These are phyloP conservation scores for Calliphora vomitoria DNA, from an alignment of 2,888 invertebrate species.

Conservation along the genomic window DNA sequence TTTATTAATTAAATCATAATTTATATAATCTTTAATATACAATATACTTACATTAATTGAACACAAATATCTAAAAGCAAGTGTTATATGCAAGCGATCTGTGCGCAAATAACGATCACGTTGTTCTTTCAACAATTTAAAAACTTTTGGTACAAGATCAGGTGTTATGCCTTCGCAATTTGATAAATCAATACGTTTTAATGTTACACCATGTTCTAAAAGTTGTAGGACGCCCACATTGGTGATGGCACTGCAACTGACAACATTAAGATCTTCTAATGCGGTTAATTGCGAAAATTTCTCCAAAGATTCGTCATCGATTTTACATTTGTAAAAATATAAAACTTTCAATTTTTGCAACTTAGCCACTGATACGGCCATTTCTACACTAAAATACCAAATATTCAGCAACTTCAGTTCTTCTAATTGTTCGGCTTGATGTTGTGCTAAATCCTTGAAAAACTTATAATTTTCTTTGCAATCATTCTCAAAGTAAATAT, in stretches of 20 bases:
- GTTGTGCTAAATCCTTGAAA: not conserved
- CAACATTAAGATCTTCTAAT: not conserved
- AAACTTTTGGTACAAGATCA: not conserved
- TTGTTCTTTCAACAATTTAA: conserved; percentile 23
- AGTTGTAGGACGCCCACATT: not conserved
- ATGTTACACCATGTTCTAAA: not conserved
- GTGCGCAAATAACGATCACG: not conserved
- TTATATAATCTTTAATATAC: no score
- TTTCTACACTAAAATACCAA: not conserved
- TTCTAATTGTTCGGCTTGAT: conserved; percentile 38
- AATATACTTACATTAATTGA: not conserved
- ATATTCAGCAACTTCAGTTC: not conserved
- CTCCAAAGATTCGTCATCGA: conserved; percentile 1
- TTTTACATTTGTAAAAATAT: not conserved
- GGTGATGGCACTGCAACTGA: not conserved
- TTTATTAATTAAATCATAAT: no score
- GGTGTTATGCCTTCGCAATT: not conserved
- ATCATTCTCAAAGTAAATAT: no score
- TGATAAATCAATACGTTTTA: not conserved
- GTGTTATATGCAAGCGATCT: not conserved
- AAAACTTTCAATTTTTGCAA: conserved; percentile 41
- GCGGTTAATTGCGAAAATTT: conserved; percentile 5
- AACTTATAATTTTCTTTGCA: not conserved
- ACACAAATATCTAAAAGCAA: not conserved
- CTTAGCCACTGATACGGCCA: not conserved